Evolutionary conservation across 2,797 vertebrate genomes (phyloP).

Genomic region (Pyrrhura leucotis): DNA sequence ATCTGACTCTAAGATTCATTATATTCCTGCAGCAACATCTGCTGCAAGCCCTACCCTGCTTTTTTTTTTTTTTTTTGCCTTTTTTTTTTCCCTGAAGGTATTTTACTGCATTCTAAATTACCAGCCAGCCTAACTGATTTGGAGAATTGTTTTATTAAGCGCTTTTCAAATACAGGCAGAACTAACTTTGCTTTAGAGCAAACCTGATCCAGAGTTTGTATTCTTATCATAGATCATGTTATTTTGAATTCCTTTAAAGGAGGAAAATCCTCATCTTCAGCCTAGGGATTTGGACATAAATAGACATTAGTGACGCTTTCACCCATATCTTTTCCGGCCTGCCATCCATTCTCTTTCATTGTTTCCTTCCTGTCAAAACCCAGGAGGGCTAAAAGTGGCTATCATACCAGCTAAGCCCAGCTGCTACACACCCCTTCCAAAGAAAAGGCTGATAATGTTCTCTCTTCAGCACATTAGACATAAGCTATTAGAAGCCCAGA

Average conservation of each 20-base stretch:
- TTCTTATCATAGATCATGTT: neutral
- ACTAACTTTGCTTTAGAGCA: neutral
- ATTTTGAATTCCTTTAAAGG: neutral
- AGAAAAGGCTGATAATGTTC: conserved; percentile 25
- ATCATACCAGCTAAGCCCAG: conserved; percentile 13
- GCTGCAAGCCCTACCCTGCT: neutral
- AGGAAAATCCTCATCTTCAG: neutral
- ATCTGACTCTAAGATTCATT: neutral
- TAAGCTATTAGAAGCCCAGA: neutral
- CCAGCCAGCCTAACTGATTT: neutral
- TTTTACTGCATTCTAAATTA: neutral
- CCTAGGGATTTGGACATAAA: neutral
- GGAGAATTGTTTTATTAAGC: neutral
- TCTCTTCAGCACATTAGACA: neutral
- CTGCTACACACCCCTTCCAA: conserved; percentile 22
- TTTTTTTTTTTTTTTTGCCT: neutral
- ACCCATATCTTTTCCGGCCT: conserved; percentile 3
- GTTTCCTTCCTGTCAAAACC: conserved; percentile 61
- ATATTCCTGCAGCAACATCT: neutral
- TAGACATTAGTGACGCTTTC: conserved; percentile 37
- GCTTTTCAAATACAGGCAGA: neutral
- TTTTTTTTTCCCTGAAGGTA: neutral
- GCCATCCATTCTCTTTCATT: conserved; percentile 17
- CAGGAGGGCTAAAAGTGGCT: conserved; percentile 28
- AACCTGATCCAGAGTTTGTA: neutral